Evolutionary conservation across 2,888 invertebrate genomes (phyloP), one percentile per base, ranked within the genome.

Genomic region (Caenorhabditis panamensis): DNA sequence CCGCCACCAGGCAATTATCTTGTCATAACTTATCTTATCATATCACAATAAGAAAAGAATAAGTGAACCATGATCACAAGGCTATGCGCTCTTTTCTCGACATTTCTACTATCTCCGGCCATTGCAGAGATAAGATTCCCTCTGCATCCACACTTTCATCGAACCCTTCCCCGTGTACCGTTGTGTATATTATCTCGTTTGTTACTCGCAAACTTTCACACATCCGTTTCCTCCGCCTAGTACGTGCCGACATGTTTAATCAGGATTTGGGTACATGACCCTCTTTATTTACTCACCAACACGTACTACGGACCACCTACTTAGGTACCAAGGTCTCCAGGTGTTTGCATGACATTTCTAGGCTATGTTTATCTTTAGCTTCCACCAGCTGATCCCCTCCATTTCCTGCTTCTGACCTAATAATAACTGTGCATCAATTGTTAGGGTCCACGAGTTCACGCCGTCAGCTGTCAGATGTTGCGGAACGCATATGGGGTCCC

Each of bases 381-480:
- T 64, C 22, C 9, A 22, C 22, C 20, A 16, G 37, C 62, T 63
- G 36, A 56, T 62, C 49, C 41, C 44, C 31, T 41, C 53, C 47
- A 53, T 54, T 71, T 73, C 59, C 64, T 73, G 64, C 73, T 75
- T 44, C 62, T 72, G 63, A 36, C 22, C 66, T 75, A 66, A 75
- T 66, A 75, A 66, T 66, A 73, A 66, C 59, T 59, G 66, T 49
- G 24, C 24, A 28, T 54, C 41, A 63, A 63, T 72, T 28, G 51
- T 44, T 41, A 53, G 20, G 78, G 78, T 54, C 72, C 26, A 62
- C 41, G 61, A 58, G 79, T 79, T 79, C 79, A 72, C 49, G 75
- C 66, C 66, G 75, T 79, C 79, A 79, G 72, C 79, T 79, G 79
- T 67, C 79, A 72, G 56, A 49, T 56, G 71, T 72, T 63, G 61